A percentile compares a stretch with the other conserved stretches of the same genome.
Conservation (phyloP, 2,797 vertebrate genomes). For the Protonibea diacanthus region DNA sequence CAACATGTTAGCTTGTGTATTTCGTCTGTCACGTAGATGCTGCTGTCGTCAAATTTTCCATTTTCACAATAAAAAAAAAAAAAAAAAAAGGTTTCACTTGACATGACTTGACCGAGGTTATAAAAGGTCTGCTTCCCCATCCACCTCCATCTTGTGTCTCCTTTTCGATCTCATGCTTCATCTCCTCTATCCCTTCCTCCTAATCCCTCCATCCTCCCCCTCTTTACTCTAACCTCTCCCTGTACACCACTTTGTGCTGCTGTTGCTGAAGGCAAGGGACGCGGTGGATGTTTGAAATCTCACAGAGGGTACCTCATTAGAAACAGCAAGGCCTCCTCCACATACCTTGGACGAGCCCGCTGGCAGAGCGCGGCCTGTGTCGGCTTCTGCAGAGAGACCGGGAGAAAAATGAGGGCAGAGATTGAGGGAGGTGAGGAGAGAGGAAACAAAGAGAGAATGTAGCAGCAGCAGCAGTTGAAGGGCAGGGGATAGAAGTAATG, state of each 20-base stretch:
- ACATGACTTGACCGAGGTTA: slow-evolving; percentile 5
- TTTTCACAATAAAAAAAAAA: slow-evolving; percentile 1
- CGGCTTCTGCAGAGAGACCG: slow-evolving; percentile 10
- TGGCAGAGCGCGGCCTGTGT: slow-evolving; percentile 23
- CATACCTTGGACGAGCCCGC: slow-evolving; percentile 26
- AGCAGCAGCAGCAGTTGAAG: slow-evolving; percentile 54
- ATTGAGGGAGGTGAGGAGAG: slow-evolving; percentile 26
- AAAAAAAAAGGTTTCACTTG: background rate
- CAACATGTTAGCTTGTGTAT: background rate
- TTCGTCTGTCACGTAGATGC: background rate
- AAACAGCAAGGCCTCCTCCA: slow-evolving; percentile 52
- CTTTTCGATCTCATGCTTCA: slow-evolving; percentile 33
- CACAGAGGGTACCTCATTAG: slow-evolving; percentile 60
- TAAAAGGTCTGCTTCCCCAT: slow-evolving; percentile 10
- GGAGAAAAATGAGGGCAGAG: slow-evolving; percentile 36
- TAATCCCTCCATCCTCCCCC: slow-evolving; percentile 31
- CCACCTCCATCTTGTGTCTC: background rate
- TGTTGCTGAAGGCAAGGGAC: slow-evolving; percentile 45
- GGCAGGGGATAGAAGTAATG: slow-evolving; percentile 43
- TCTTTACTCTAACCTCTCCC: slow-evolving; percentile 23
- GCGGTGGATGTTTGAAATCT: slow-evolving; percentile 46
- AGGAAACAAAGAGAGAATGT: slow-evolving; percentile 26
- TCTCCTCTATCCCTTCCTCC: slow-evolving; percentile 11
- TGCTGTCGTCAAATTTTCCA: slow-evolving; percentile 8
- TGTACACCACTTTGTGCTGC: slow-evolving; percentile 10